Evolutionary conservation across 2,797 vertebrate genomes (phyloP), one percentile per base, ranked within the genome.

Genomic region (Adrianichthys oophorus): DNA sequence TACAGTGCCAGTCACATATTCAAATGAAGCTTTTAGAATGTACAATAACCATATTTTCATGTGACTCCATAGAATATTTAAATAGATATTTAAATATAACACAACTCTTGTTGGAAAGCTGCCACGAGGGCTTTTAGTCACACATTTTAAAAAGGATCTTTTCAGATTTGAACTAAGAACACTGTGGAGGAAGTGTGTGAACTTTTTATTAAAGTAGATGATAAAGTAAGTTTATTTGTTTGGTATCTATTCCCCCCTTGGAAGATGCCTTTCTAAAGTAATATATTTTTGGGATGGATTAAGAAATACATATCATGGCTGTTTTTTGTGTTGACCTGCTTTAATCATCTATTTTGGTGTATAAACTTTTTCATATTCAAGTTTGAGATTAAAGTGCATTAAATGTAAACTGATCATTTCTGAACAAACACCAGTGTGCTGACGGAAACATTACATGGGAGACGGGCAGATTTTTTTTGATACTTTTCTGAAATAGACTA

Each of bases 381-480:
- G 32, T 32, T 32, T 12, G 32, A 32, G 32, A 32, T 32, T 49
- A 12, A 58, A 41, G 10, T 16, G 16, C 10, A 52, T 54, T 73
- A 67, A 54, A 73, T 68, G 70, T 71, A 69, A 52, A 55, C 18
- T 13, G 43, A 14, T 40, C 44, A 48, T 24, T 57, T 26, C 47
- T 18, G 42, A 29, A 56, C 21, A 74, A 8, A 37, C 2, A 45
- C 45, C 42, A 37, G 16, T 50, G 41, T 41, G 43, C 18, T 49
- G 40, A 46, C 1, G 6, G 41, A 72, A 74, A 58, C 21, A 24
- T 47, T 54, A 64, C 46, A 42, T 54, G 47, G 45, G 65, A 68
- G 65, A 54, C 0, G 0, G 47, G 46, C 52, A 73, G 62, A 78
- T 77, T 69, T 78, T 66, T 64, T 1, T 70, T 68, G 74, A 78